Percentiles rank a stretch among this genome's conserved stretches.
Conservation (phyloP, 2,113 vertebrate species). For the Acrocephalus kingi region DNA sequence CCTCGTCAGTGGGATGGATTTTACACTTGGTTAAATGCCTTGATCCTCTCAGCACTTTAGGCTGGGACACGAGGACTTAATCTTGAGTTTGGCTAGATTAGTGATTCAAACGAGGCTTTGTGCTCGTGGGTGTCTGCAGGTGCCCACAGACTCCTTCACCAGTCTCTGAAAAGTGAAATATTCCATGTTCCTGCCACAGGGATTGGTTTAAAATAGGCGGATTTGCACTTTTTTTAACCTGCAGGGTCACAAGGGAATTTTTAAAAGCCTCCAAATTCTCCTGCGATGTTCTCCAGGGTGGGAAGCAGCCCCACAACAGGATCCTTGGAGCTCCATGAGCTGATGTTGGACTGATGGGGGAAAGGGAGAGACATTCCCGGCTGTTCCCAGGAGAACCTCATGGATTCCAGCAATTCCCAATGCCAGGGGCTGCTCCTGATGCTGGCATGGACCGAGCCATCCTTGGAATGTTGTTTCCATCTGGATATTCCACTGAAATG, state of each 20-base stretch:
- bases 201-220: not conserved
- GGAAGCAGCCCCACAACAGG: not conserved
- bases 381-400: not conserved
- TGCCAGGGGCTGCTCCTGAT: not conserved
- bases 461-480: not conserved
- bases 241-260: not conserved
- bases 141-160: not conserved
- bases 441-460: not conserved
- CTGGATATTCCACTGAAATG: not conserved
- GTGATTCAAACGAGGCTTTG: not conserved
- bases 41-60: constrained; percentile 58
- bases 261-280: not conserved
- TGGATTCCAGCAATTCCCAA: not conserved
- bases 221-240: not conserved
- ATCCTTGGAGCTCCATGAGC: accelerated
- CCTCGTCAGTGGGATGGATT: constrained; percentile 41
- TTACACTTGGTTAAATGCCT: constrained; percentile 65
- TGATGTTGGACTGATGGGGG: not conserved
- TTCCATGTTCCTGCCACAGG: not conserved
- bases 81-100: constrained; percentile 52
- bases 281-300: too few relatives aligned
- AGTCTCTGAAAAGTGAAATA: not conserved
- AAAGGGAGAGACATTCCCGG: not conserved
- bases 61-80: constrained; percentile 20
- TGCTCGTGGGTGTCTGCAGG: not conserved